These are phyloP conservation scores for Zootermopsis nevadensis DNA, from an alignment of 2,888 invertebrate species.

Conservation along the genomic window DNA sequence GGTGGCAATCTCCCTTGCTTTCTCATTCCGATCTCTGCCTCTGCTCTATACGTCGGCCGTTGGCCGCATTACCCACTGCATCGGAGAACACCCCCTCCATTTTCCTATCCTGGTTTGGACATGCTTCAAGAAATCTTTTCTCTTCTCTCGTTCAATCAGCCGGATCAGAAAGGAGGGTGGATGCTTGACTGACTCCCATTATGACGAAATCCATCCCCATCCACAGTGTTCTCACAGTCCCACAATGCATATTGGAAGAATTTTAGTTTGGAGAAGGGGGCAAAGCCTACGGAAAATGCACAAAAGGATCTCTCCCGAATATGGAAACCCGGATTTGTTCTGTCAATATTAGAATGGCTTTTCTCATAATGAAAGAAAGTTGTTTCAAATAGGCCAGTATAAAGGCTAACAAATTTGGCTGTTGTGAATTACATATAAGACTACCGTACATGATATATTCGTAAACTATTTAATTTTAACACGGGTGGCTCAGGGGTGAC, in stretches of 20 bases:
- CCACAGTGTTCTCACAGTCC: background rate
- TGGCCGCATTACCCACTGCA: too few species aligned
- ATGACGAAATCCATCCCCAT: background rate
- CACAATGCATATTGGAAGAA: background rate
- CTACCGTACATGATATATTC: too few species aligned
- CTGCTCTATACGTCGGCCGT: too few species aligned
- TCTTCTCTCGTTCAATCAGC: background rate
- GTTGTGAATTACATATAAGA: too few species aligned
- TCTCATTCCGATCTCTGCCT: too few species aligned
- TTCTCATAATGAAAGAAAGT: background rate
- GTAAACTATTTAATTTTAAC: too few species aligned
- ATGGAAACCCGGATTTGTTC: background rate
- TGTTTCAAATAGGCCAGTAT: background rate
- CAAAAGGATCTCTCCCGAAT: background rate
- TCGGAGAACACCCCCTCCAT: background rate
- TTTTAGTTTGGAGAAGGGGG: background rate
- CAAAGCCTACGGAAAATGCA: background rate
- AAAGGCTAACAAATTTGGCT: too few species aligned
- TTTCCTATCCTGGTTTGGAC: background rate
- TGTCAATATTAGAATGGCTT: background rate
- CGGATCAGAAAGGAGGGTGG: background rate
- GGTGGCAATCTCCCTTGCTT: too few species aligned
- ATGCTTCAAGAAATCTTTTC: slow-evolving; percentile 27
- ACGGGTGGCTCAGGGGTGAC: too few species aligned
- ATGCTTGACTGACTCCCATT: background rate